Base-by-base conservation (phyloP, 2,113 vertebrate genomes). In the Rhinoderma darwinii region DNA sequence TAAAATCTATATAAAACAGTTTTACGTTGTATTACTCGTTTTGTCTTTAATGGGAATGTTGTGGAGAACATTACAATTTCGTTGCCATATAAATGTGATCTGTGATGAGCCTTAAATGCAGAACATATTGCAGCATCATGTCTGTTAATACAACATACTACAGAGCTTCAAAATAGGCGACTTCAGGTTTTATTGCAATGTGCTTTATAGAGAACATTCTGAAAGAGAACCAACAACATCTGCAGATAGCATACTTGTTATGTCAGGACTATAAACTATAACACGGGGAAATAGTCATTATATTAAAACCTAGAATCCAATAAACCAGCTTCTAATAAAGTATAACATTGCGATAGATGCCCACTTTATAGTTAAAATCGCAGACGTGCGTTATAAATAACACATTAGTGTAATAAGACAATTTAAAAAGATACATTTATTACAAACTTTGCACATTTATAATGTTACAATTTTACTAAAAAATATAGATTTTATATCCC, bases 171-270 rank as follows among this genome's bases (percentile, higher is more conserved):
- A 47, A 32, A 12, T 81, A 78, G 4, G 89, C 87, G 88, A 89
- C 88, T 88, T 93, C 91, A 94, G 92, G 86, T 88, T 90, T 83
- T 79, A 35, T 72, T 75, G 41, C 89, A 88, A 89, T 84, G 68
- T 88, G 88, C 89, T 89, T 90, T 90, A 82, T 89, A 89, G 76
- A 66, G 87, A 88, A 82, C 86, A 77, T 89, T 89, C 84, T 89
- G 73, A 27, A 89, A 87, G 84, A 89, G 91, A 90, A 80, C 74
- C 89, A 90, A 59, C 56, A 89, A 63, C 90, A 92, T 93, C 91
- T 93, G 90, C 59, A 86, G 75, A 88, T 89, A 82, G 59, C 89
- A 88, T 44, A 41, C 83, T 84, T 83, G 89, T 92, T 91, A 90
- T 90, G 91, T 92, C 92, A 92, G 91, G 89, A 90, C 90, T 89